Evolutionary conservation across 2,888 invertebrate species (phyloP).

Genomic region (Mycogona germanica): DNA sequence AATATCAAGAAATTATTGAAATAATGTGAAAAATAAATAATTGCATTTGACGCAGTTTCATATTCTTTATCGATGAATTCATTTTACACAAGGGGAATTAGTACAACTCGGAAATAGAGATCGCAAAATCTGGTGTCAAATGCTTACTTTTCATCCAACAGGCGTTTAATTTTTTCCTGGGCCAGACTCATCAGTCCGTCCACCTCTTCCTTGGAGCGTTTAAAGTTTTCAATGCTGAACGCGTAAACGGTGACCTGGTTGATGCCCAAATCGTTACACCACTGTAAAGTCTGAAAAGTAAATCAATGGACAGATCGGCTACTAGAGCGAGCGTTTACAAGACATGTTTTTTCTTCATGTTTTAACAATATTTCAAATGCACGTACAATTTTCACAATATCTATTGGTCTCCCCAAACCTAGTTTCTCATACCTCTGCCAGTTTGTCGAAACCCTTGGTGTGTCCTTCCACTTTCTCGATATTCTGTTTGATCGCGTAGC

Average conservation of each 20-base stretch:
- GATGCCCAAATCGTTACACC: slow-evolving; percentile 85
- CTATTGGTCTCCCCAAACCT: too few species aligned
- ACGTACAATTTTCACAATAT: background rate
- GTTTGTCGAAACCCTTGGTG: slow-evolving; percentile 63
- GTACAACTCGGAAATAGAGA: too few species aligned
- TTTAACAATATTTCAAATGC: background rate
- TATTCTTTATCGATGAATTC: slow-evolving; percentile 15
- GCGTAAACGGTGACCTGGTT: slow-evolving; percentile 96
- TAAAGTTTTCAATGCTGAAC: slow-evolving; percentile 98
- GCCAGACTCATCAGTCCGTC: slow-evolving; percentile 76
- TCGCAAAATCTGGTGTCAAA: background rate
- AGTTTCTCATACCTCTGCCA: slow-evolving; percentile 43
- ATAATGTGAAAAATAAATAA: slow-evolving; percentile 1
- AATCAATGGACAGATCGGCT: background rate
- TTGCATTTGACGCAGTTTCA: background rate
- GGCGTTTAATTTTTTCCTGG: slow-evolving; percentile 63
- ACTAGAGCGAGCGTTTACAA: background rate
- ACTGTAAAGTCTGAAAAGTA: slow-evolving; percentile 3
- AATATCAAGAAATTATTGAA: too few species aligned
- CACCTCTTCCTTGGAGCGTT: slow-evolving; percentile 79
- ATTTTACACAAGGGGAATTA: too few species aligned
- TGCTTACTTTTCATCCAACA: slow-evolving; percentile 62
- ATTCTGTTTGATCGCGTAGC: slow-evolving; percentile 72
- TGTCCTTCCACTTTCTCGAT: slow-evolving; percentile 71
- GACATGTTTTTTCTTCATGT: background rate